Percentiles rank a stretch among this genome's conserved stretches.
These are phyloP conservation scores for Todiramphus saurophagus DNA, from an alignment of 2,113 vertebrate genomes.

Conservation along the genomic window DNA sequence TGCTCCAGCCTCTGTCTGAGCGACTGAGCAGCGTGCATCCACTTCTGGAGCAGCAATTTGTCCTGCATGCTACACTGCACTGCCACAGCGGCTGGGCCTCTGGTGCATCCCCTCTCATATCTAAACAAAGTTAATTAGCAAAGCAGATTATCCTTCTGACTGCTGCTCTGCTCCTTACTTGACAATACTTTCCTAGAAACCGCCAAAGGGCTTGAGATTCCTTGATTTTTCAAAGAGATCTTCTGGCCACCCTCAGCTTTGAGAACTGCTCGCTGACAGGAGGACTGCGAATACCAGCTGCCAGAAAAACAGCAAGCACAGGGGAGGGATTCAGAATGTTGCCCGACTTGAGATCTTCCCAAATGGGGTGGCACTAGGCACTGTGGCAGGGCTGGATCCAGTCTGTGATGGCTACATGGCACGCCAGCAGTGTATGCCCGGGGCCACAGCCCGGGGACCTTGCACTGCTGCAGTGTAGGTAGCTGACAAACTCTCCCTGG, in stretches of 20 bases:
- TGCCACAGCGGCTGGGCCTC: rapidly evolving
- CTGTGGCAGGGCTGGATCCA: rapidly evolving
- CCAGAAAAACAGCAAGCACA: not conserved
- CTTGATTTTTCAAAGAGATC: not conserved
- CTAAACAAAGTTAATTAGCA: rapidly evolving
- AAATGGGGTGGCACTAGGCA: not conserved
- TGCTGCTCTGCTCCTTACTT: not conserved
- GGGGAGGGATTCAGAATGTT: rapidly evolving
- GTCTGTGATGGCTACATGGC: rapidly evolving
- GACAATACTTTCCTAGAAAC: not conserved
- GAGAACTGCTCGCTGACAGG: not conserved
- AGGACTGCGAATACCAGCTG: not conserved
- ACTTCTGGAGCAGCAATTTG: rapidly evolving
- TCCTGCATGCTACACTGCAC: rapidly evolving
- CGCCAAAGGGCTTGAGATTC: rapidly evolving
- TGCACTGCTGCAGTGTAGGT: not conserved
- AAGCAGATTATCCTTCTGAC: not conserved
- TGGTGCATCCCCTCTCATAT: too few relatives aligned
- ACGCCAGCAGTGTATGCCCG: rapidly evolving
- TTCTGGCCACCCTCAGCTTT: not conserved
- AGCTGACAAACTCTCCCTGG: not conserved
- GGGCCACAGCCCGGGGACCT: not conserved
- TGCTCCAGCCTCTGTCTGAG: too few relatives aligned
- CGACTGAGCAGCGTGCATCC: rapidly evolving
- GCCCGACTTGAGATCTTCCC: rapidly evolving